A percentile compares a stretch with the other conserved stretches of the same genome.
phyloP scores from a whole-genome alignment of 2,888 invertebrate genomes.

The Hypolimnas misippus region DNA sequence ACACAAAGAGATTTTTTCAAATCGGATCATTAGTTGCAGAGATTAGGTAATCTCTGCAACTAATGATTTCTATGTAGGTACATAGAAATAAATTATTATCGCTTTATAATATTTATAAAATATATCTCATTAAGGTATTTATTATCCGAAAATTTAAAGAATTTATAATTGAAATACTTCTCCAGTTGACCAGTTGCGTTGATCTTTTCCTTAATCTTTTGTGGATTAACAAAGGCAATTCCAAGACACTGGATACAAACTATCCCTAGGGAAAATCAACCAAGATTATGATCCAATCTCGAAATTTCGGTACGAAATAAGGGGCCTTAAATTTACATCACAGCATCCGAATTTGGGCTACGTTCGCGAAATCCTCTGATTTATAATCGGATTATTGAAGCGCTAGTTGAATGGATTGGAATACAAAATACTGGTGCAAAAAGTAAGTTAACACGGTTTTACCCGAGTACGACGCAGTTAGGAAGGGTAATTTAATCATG shows the following conservation, averaged over 20 bases:
- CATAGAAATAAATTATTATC: too few species aligned
- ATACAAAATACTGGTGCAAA: not conserved
- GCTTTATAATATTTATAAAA: too few species aligned
- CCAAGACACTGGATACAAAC: conserved; percentile 19
- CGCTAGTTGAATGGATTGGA: not conserved
- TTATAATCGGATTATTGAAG: conserved; percentile 17
- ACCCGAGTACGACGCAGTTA: too few species aligned
- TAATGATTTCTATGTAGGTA: too few species aligned
- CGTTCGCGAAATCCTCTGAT: conserved; percentile 27
- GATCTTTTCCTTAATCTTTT: not conserved
- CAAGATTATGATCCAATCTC: conserved; percentile 33
- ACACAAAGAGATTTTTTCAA: too few species aligned
- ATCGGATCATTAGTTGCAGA: too few species aligned
- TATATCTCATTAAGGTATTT: too few species aligned
- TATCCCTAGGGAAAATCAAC: conserved; percentile 36
- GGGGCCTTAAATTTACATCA: conserved; percentile 30
- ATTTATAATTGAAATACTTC: conserved; percentile 3
- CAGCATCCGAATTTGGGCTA: conserved; percentile 24
- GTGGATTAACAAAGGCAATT: conserved; percentile 26
- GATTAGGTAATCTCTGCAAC: too few species aligned
- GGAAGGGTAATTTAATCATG: too few species aligned
- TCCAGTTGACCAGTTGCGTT: not conserved
- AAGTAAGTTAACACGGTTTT: too few species aligned
- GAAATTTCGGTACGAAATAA: conserved; percentile 33
- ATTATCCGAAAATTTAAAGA: not conserved